These are phyloP conservation scores for Orchestes rusci DNA, from an alignment of 2,888 invertebrate species.

Conservation along the genomic window DNA sequence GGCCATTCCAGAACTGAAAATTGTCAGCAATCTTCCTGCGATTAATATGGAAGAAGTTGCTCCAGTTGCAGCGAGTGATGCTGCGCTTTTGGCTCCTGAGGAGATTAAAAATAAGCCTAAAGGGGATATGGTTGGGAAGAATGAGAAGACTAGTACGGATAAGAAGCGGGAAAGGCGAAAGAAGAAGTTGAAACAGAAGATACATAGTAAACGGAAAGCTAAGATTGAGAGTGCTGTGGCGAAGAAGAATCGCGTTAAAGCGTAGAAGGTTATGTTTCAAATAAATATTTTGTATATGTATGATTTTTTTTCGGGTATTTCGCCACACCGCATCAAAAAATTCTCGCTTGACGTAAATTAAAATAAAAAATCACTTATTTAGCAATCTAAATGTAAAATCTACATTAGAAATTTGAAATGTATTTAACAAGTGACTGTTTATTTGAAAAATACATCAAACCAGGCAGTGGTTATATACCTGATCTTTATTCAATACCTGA, in stretches of 20 bases:
- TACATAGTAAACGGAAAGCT: conserved; percentile 47
- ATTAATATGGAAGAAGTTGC: conserved; percentile 94
- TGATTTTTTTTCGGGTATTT: too few species aligned
- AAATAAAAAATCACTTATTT: too few species aligned
- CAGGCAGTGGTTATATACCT: too few species aligned
- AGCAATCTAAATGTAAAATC: too few species aligned
- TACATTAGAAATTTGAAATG: too few species aligned
- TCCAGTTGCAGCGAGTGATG: conserved; percentile 80
- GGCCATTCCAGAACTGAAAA: conserved; percentile 77
- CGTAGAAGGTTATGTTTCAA: background rate
- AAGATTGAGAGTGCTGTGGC: conserved; percentile 43
- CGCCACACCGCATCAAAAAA: too few species aligned
- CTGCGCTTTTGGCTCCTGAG: conserved; percentile 82
- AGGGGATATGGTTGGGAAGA: conserved; percentile 45
- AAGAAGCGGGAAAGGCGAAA: conserved; percentile 81
- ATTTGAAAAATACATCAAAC: too few species aligned
- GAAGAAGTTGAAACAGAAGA: conserved; percentile 72
- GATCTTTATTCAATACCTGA: too few species aligned
- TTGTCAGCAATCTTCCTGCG: conserved; percentile 85
- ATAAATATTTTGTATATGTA: too few species aligned
- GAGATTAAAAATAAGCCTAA: conserved; percentile 60
- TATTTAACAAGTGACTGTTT: too few species aligned
- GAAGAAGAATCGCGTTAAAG: conserved; percentile 6
- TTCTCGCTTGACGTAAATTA: too few species aligned
- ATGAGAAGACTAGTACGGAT: conserved; percentile 79